Conservation (phyloP, 92 coral and sea anemone genomes). For the Epizoanthus illoricatus region DNA sequence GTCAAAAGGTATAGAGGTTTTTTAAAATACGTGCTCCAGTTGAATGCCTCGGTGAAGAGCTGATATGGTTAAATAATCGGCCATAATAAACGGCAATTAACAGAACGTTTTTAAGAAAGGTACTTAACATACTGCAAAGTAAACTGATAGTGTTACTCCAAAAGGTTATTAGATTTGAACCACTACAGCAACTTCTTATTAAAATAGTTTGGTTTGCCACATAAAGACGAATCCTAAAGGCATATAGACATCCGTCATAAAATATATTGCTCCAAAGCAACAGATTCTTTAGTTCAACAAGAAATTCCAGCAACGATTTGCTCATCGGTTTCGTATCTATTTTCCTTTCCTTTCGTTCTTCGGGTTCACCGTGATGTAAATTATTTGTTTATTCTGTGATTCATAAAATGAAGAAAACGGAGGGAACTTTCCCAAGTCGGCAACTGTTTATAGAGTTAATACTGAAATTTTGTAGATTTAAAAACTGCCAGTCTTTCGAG, state of each 20-base stretch:
- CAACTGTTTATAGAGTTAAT: background rate
- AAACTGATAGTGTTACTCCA: no score
- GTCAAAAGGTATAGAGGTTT: background rate
- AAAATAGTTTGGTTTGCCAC: background rate
- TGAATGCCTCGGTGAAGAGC: background rate
- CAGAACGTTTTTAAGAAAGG: no score
- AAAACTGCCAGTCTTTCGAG: background rate
- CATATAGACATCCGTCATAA: background rate
- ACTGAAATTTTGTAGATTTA: background rate
- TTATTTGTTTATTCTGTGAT: slow-evolving; percentile 5
- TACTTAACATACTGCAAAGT: background rate
- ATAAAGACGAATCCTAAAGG: background rate
- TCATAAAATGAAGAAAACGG: background rate
- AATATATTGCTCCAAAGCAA: background rate
- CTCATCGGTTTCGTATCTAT: background rate
- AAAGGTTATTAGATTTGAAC: no score
- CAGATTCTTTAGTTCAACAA: background rate
- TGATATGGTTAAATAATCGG: background rate
- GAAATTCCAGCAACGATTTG: background rate
- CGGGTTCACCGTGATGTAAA: background rate
- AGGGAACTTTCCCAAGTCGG: background rate
- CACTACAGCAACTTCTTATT: no score
- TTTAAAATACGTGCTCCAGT: background rate
- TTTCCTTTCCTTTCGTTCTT: background rate
- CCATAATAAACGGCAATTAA: background rate